Evolutionary conservation across 2,888 invertebrate species (phyloP), one percentile per base, ranked within the genome.

Genomic region (Pandemis corylana): DNA sequence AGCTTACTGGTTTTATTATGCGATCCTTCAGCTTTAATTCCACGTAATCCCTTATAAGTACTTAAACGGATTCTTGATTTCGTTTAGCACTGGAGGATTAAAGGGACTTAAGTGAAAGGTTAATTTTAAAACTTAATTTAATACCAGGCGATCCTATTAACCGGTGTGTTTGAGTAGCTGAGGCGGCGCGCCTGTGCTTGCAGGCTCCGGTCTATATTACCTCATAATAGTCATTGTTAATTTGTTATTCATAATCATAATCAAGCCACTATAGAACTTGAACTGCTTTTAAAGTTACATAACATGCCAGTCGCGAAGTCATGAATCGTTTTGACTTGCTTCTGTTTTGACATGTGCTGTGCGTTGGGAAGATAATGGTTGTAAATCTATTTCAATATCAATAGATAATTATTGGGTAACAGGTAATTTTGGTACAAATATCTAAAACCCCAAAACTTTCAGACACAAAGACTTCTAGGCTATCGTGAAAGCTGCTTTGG

Each of bases 71-170:
- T 71, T 76, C 77, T 79, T 78, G 56, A 71, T 73, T 73, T 78
- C 77, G 77, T 77, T 80, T 76, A 62, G 66, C 72, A 76, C 78
- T 79, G 77, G 70, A 76, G 75, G 78, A 79, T 80, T 79, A 80
- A 76, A 80, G 80, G 82, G 79, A 78, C 78, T 79, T 77, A 80
- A 83, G 80, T 82, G 77, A 77, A 80, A 83, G 84, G 83, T 83
- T 85, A 82, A 86, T 84, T 85, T 83, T 79, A 83, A 83, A 84
- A 83, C 82, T 80, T 83, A 83, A 83, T 84, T 85, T 81, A 83
- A 84, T 83, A 80, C 80, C 78, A 79, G 79, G 79, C 80, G 80
- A 84, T 84, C 84, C 84, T 79, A 85, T 87, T 87, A 87, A 79
- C 78, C 78, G 77, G 79, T 82, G 79, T 87, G 85, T 87, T 88